Evolutionary conservation across 2,888 invertebrate species (phyloP).

Genomic region (Athalia rosae): DNA sequence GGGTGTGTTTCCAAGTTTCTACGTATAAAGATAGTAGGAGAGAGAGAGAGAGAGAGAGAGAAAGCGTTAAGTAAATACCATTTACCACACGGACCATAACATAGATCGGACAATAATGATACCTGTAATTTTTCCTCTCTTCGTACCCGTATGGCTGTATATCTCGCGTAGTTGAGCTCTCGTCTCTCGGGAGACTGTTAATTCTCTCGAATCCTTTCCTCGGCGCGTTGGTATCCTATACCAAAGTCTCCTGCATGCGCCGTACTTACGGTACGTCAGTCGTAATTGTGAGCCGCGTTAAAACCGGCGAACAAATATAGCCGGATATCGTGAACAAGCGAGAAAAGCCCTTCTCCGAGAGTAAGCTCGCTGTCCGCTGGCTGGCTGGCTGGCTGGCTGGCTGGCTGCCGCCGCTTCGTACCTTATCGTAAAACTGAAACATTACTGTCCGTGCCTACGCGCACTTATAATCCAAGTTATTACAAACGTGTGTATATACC

Average conservation of each 20-base stretch:
- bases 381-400: too few relatives aligned
- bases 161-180: neutral
- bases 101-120: slow-evolving; percentile 14
- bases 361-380: too few relatives aligned
- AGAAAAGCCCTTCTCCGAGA: slow-evolving; percentile 33
- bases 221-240: neutral
- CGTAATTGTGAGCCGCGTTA: neutral
- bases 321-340: slow-evolving; percentile 24
- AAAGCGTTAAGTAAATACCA: slow-evolving; percentile 23
- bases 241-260: slow-evolving; percentile 1
- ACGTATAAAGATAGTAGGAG: too few relatives aligned
- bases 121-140: neutral
- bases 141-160: neutral
- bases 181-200: neutral
- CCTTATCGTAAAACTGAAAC: slow-evolving; percentile 43
- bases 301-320: neutral
- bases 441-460: slow-evolving; percentile 51
- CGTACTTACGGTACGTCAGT: slow-evolving; percentile 9
- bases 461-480: slow-evolving; percentile 56
- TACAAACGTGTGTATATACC: slow-evolving; percentile 44
- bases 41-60: neutral
- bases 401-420: neutral
- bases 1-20: neutral
- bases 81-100: slow-evolving; percentile 12
- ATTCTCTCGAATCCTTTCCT: neutral